Evolutionary conservation across 2,113 vertebrate genomes (phyloP).

Genomic region (Pteropus alecto): DNA sequence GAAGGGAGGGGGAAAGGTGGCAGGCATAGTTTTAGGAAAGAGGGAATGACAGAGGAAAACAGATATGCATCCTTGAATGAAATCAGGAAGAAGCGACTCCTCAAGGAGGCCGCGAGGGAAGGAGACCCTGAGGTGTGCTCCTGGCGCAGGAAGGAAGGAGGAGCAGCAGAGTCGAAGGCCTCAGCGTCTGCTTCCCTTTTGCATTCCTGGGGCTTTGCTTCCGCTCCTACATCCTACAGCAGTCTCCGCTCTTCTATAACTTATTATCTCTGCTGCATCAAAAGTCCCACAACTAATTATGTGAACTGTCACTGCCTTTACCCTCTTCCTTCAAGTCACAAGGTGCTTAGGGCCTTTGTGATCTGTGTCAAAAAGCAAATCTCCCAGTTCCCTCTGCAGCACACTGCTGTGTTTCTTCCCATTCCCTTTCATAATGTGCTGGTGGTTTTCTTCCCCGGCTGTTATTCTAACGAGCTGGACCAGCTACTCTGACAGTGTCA

Average conservation of each 20-base stretch:
- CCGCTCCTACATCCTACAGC: background rate
- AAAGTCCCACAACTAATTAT: background rate
- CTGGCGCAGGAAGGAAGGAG: background rate
- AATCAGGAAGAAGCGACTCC: background rate
- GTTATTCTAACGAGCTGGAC: background rate
- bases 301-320: background rate
- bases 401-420: accelerated
- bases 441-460: too few species aligned
- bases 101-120: background rate
- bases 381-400: background rate
- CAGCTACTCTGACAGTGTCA: background rate
- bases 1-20: background rate
- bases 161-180: background rate
- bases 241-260: background rate
- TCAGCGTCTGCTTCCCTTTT: too few species aligned
- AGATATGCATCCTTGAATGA: background rate
- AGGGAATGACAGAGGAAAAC: background rate
- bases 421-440: accelerated
- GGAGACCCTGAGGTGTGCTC: background rate
- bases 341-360: background rate
- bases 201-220: background rate
- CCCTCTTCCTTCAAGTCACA: background rate
- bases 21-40: background rate
- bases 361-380: background rate
- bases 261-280: background rate